Conservation (phyloP, 2,888 invertebrate genomes). For the Sarcophaga rosellei region DNA sequence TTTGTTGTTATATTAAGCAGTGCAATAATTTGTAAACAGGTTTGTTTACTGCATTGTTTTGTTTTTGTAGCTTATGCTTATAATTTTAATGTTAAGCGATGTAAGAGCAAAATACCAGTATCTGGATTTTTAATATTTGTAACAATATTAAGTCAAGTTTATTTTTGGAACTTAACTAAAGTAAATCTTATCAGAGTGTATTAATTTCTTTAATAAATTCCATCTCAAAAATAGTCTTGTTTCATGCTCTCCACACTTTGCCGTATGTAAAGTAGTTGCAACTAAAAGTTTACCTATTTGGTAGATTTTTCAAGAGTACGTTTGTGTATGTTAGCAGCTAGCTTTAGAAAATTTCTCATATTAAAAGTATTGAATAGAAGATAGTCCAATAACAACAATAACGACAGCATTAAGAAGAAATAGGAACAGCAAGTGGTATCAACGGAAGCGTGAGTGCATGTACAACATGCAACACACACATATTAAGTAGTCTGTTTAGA, state of each 20-base stretch:
- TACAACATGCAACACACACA: conserved; percentile 46
- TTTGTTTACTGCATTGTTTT: no score
- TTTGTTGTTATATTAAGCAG: no score
- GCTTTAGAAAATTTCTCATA: conserved; percentile 43
- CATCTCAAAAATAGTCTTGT: conserved; percentile 15
- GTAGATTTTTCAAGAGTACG: neutral
- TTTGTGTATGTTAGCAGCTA: neutral
- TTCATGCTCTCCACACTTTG: no score
- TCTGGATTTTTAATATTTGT: no score
- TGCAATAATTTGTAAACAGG: no score
- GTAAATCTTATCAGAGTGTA: neutral
- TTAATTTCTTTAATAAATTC: neutral
- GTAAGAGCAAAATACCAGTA: no score
- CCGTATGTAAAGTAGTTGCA: neutral
- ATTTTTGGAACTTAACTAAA: no score
- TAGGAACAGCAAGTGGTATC: conserved; percentile 44
- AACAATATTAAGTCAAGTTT: no score
- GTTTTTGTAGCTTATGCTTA: no score
- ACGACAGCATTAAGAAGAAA: conserved; percentile 38
- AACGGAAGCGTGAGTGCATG: conserved; percentile 61
- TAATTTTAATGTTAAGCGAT: no score
- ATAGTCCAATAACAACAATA: conserved; percentile 45
- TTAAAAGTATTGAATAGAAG: conserved; percentile 36
- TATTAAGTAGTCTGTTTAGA: conserved; percentile 18
- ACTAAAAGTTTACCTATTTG: conserved; percentile 6